These are phyloP conservation scores for Dasyornis broadbenti DNA, from an alignment of 2,113 vertebrate genomes.

Conservation along the genomic window DNA sequence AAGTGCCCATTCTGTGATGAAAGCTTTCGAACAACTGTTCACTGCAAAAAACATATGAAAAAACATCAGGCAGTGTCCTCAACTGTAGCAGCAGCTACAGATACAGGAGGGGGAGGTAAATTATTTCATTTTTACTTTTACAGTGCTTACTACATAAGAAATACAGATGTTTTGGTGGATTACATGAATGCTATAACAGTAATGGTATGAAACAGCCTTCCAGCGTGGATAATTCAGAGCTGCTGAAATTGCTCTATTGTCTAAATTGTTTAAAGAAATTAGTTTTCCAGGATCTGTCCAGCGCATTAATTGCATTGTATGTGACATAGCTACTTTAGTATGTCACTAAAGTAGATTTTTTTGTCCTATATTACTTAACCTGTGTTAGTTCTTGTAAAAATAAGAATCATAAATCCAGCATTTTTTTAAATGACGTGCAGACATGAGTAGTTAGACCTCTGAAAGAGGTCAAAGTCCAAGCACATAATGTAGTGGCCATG, in stretches of 20 bases:
- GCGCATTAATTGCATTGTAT: neutral
- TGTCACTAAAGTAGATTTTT: neutral
- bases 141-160: neutral
- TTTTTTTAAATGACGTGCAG: neutral
- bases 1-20: conserved; percentile 92
- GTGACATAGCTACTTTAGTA: neutral
- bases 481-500: neutral
- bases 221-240: neutral
- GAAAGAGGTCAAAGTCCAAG: neutral
- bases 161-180: neutral
- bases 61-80: conserved; percentile 80
- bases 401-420: neutral
- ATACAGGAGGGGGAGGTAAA: conserved; percentile 79
- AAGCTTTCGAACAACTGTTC: conserved; percentile 88
- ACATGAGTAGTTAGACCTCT: neutral
- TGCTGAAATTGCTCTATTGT: neutral
- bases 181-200: neutral
- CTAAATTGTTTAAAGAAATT: neutral
- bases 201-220: neutral
- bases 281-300: neutral
- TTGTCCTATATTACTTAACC: neutral
- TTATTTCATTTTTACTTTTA: conserved; percentile 31
- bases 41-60: conserved; percentile 93
- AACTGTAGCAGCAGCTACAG: conserved; percentile 55
- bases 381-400: neutral